Base-by-base conservation (phyloP, 2,797 vertebrate species). In the Apogon talboti region DNA sequence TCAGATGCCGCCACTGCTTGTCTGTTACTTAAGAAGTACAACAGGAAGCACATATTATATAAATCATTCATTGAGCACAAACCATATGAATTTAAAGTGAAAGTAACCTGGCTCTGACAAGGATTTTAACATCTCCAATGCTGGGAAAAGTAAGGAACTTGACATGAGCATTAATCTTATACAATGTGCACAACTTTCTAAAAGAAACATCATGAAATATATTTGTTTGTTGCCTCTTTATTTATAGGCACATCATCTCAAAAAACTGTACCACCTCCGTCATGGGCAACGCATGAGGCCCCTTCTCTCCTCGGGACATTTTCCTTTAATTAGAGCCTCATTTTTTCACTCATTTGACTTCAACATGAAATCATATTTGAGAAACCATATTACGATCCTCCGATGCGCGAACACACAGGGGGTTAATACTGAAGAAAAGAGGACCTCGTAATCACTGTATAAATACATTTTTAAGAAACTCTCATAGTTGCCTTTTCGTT, bases 271-370 rank as follows among this genome's bases (percentile, higher is more conserved):
- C 50, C 62, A 68, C 44, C 66, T 30, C 67, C 11, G 44, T 83
- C 76, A 87, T 87, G 87, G 89, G 87, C 83, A 88, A 82, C 78
- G 74, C 66, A 71, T 60, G 49, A 68, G 48, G 63, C 14, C 62
- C 15, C 14, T 7, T 21, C 41, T 10, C 11, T 30, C 50, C 13
- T 6, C 7, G n/a, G 19, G 18, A 47, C 0, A 0, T 18, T 57
- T 55, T 14, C 53, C 51, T 43, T 49, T 16, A 44, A 61, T 19
- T 54, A 43, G n/a, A 63, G 41, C 30, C 19, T 40, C 41, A 42
- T 15, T 38, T 57, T 51, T 55, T 58, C 54, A 7, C 30, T 21
- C 19, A 35, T 77, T 58, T 21, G 75, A 86, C 83, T 86, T 80
- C 76, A 87, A 82, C 77, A 69, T 86, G 71, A 87, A 88, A 85